Base-by-base conservation (phyloP, 2,113 vertebrate species). In the Tetrao urogallus region DNA sequence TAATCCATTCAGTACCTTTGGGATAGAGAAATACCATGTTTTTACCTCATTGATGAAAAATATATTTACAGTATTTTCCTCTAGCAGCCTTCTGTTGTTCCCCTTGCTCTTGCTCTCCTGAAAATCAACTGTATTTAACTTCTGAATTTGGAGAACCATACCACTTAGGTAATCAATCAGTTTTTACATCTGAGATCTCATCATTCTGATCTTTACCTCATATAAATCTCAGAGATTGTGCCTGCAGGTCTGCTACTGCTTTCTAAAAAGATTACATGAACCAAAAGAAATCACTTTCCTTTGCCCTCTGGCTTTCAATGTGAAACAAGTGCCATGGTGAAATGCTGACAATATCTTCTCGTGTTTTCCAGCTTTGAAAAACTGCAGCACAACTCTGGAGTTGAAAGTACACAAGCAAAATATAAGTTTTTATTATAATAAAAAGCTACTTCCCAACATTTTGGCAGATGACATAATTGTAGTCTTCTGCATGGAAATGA, bases 261-360 rank as follows among this genome's bases (percentile, higher is more conserved):
- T 95, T 92, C 94, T 75, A 28, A 82, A 94, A 89, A 96, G 77
- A 95, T 95, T 93, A 96, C 91, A 94, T 77, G 82, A 77, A 94
- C 95, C 88, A 95, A 94, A 93, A 96, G 84, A 95, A 97, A 95
- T 73, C 71, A 94, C 87, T 95, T 85, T 96, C 85, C 93, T 96
- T 96, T 97, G 90, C 93, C 96, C 96, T 97, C 94, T 96, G 94
- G 96, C 95, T 97, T 95, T 96, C 79, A 77, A 6, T 73, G 86
- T 94, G 90, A 90, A 96, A 92, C 94, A 94, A 92, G 86, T 84
- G 83, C 94, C 91, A 93, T 20, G 13, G 92, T 91, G 93, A 96
- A 95, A 95, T 71, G 92, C 88, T 93, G 91, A 97, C 92, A 96
- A 94, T 94, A 94, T 57, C 71, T 57, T 95, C 88, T 95, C 91